Conservation (phyloP, 2,797 vertebrate genomes). For the Arctocebus calabarensis region DNA sequence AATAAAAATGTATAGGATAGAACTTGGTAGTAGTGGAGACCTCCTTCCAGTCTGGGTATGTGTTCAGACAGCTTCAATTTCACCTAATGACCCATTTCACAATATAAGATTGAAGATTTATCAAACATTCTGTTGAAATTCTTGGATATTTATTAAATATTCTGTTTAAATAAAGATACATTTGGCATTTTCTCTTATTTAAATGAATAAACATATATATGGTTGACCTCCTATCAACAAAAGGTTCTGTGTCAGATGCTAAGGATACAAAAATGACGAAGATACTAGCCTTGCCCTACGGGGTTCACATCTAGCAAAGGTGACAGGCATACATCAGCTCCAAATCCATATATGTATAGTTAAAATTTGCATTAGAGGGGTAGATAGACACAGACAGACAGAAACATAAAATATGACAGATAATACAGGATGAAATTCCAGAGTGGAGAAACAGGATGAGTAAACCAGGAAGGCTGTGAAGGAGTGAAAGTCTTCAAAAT, state of each 20-base stretch:
- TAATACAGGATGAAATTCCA: not conserved
- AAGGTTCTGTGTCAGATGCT: not conserved
- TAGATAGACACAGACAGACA: not conserved
- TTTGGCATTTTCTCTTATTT: slow-evolving; percentile 28
- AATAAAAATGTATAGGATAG: slow-evolving; percentile 41
- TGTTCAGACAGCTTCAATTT: slow-evolving; percentile 53
- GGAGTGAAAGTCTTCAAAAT: not conserved
- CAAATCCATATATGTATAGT: not conserved
- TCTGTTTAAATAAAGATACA: slow-evolving; percentile 42
- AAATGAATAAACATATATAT: slow-evolving; percentile 40
- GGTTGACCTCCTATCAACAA: not conserved
- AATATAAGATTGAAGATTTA: slow-evolving; percentile 12
- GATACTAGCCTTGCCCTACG: not conserved
- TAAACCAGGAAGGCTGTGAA: not conserved
- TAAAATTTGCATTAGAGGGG: not conserved
- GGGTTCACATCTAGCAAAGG: not conserved
- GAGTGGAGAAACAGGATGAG: not conserved
- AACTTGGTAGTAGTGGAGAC: not conserved
- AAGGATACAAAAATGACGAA: slow-evolving; percentile 1
- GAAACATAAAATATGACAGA: not conserved
- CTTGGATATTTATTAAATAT: not conserved
- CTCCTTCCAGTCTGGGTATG: not conserved
- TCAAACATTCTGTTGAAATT: not conserved
- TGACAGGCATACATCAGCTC: not conserved
- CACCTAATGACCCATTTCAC: slow-evolving; percentile 57